Evolutionary conservation across 2,888 invertebrate genomes (phyloP).

Genomic region (Drymonia ruficornis): DNA sequence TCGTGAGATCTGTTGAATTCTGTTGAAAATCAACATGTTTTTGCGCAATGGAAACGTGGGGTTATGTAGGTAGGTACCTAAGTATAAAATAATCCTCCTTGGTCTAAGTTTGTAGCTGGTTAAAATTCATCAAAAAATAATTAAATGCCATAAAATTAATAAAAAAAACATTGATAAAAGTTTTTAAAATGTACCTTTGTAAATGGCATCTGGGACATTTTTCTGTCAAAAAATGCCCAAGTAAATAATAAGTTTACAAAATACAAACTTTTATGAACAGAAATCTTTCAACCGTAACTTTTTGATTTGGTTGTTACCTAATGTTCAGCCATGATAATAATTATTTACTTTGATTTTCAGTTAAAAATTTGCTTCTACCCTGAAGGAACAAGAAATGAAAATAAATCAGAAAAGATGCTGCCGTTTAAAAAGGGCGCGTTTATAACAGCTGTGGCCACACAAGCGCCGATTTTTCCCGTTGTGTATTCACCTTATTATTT

Average conservation of each 20-base stretch:
- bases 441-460: constrained; percentile 84
- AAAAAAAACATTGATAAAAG: background rate
- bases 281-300: too few species aligned
- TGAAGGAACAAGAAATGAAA: constrained; percentile 84
- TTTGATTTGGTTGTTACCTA: too few species aligned
- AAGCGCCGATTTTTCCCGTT: constrained; percentile 85
- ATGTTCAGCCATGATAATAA: background rate
- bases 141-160: background rate
- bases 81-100: too few species aligned
- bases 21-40: too few species aligned
- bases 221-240: background rate
- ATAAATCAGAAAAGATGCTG: constrained; percentile 65
- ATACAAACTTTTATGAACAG: too few species aligned
- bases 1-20: too few species aligned
- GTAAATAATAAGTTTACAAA: background rate
- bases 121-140: background rate
- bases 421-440: constrained; percentile 89
- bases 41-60: too few species aligned
- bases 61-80: too few species aligned
- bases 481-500: constrained; percentile 84
- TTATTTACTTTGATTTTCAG: background rate
- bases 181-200: background rate
- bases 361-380: constrained; percentile 86
- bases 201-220: background rate
- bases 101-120: background rate